Base-by-base conservation (phyloP, 1,140 invertebrate species). In the Drosophila rhopaloa region DNA sequence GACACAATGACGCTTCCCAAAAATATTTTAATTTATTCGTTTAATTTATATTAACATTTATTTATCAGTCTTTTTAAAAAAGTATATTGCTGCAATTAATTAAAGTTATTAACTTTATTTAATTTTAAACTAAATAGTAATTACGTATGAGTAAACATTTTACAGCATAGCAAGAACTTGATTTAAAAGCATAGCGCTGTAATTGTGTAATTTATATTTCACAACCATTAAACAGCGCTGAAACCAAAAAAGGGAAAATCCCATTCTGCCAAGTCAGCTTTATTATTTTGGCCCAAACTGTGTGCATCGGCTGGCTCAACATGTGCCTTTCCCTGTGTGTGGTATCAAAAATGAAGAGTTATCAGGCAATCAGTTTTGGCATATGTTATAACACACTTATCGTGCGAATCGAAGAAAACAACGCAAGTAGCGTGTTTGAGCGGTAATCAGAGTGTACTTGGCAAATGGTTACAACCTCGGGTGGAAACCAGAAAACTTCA, bases 311-410 rank as follows among this genome's bases (percentile, higher is more conserved):
- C n/a, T 50, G 48, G 50, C 50, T 14, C 13, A 27, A 32, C 62
- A 46, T 41, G 14, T 48, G 32, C 29, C 37, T 38, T 47, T 14
- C 38, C 56, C 32, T 46, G 41, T 73, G 41, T 62, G 57, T 61
- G 72, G 51, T 63, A 60, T 74, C 57, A 73, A 51, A 53, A 43
- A 5, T 58, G 51, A 63, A 46, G 58, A 62, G 58, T 75, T 75
- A 75, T 75, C 72, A 75, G 72, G 58, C 59, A 75, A 75, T 75
- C 72, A 63, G 68, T 75, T 74, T 74, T 74, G 72, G 72, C 72
- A 75, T 73, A 56, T 75, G 72, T 74, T 74, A 56, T 74, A 61
- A 74, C 70, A 73, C 65, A 75, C 72, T 75, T 75, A 75, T 74
- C 72, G 51, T 43, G 55, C 43, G 70, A 75, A 75, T 76, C 47